Evolutionary conservation across 2,888 invertebrate species (phyloP).

Genomic region (Dorcus parallelipipedus): DNA sequence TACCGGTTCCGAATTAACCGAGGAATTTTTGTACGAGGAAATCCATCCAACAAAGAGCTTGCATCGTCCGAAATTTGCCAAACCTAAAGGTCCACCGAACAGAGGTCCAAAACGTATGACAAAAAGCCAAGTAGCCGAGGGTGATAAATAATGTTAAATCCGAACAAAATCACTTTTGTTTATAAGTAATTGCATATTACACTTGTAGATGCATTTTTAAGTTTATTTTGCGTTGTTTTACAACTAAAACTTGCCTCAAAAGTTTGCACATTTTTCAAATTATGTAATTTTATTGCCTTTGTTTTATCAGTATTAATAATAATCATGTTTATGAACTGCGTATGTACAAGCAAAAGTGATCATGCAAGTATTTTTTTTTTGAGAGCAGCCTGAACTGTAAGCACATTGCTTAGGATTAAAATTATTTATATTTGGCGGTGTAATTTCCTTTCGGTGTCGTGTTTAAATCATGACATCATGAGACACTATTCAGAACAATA

Average conservation of each 20-base stretch:
- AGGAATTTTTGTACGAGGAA: constrained; percentile 87
- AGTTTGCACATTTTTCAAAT: not conserved
- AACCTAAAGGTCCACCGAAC: constrained; percentile 94
- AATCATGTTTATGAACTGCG: too few species aligned
- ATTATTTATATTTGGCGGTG: too few species aligned
- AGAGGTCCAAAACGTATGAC: constrained; percentile 89
- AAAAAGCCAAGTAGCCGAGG: constrained; percentile 54
- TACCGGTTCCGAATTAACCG: constrained; percentile 82
- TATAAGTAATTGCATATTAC: too few species aligned
- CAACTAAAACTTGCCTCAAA: too few species aligned
- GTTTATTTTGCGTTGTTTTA: too few species aligned
- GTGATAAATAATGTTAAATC: not conserved
- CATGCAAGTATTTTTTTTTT: too few species aligned
- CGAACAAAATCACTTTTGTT: too few species aligned
- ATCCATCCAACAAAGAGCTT: constrained; percentile 89
- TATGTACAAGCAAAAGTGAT: too few species aligned
- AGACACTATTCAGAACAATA: not conserved
- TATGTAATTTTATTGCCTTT: not conserved
- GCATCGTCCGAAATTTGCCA: constrained; percentile 88
- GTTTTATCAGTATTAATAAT: not conserved
- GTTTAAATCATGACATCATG: not conserved
- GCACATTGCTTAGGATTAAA: too few species aligned
- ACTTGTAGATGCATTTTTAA: too few species aligned
- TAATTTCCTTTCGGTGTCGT: too few species aligned
- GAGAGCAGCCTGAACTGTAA: too few species aligned